These are phyloP conservation scores for Zaprionus capensis DNA, from an alignment of 1,140 invertebrate species.

Conservation along the genomic window DNA sequence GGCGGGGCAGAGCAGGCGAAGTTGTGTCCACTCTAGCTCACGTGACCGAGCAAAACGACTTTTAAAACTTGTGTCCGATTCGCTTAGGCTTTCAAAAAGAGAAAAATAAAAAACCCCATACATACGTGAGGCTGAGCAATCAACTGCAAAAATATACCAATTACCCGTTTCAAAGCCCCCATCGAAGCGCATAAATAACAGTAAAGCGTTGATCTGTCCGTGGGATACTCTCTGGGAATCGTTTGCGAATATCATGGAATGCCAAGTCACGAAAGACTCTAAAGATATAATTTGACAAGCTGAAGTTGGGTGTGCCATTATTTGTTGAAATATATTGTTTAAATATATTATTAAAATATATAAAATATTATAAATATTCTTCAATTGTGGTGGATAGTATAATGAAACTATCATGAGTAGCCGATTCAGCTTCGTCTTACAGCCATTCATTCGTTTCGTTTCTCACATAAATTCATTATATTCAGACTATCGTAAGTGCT, in stretches of 20 bases:
- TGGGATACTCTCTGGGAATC: constrained; percentile 13
- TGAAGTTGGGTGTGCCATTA: not conserved
- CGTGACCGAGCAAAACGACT: constrained; percentile 70
- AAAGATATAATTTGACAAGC: not conserved
- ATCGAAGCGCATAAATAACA: constrained; percentile 33
- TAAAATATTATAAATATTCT: too few species aligned
- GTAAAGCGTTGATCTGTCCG: not conserved
- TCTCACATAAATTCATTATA: too few species aligned
- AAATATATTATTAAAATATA: too few species aligned
- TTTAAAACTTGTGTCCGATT: constrained; percentile 60
- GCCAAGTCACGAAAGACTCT: not conserved
- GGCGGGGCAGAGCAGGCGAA: not conserved
- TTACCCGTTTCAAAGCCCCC: constrained; percentile 50
- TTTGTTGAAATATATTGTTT: not conserved
- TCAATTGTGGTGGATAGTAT: too few species aligned
- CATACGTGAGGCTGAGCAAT: constrained; percentile 36
- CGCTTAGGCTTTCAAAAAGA: constrained; percentile 37
- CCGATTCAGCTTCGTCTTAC: too few species aligned
- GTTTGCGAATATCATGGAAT: not conserved
- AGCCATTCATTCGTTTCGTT: too few species aligned
- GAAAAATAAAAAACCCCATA: not conserved
- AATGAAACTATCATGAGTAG: too few species aligned
- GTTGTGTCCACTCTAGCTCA: constrained; percentile 37
- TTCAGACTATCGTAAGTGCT: not conserved
- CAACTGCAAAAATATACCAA: constrained; percentile 54